Conservation (phyloP, 2,113 vertebrate genomes). For the Caranx melampygus region DNA sequence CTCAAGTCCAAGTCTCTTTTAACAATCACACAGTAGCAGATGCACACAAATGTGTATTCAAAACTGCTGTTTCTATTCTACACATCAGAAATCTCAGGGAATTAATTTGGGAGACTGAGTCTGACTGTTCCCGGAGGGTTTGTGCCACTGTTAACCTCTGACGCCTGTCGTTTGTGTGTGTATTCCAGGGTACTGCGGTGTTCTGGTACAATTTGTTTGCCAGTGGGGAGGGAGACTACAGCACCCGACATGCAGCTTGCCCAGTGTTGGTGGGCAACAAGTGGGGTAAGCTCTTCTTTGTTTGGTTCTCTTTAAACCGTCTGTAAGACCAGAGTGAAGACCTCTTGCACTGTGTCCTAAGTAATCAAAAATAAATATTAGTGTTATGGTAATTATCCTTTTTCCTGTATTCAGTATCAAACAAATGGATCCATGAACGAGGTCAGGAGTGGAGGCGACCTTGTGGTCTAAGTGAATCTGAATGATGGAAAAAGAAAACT, state of each 20-base stretch:
- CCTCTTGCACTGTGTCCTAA: no score
- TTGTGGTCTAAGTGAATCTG: conserved; percentile 89
- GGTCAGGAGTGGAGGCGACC: conserved; percentile 97
- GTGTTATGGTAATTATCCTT: no score
- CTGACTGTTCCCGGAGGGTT: background rate
- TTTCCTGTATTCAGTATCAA: conserved; percentile 88
- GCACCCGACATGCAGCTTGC: conserved; percentile 78
- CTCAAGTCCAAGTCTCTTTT: background rate
- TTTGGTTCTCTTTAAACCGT: background rate
- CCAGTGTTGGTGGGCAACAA: conserved; percentile 80
- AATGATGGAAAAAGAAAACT: conserved; percentile 80
- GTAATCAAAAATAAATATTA: no score
- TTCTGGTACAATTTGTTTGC: conserved; percentile 81
- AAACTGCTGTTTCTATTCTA: background rate
- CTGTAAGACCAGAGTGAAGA: background rate
- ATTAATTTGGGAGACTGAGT: background rate
- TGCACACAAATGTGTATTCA: background rate
- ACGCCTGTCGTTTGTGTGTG: background rate
- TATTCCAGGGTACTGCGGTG: conserved; percentile 70
- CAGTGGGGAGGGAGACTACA: conserved; percentile 79
- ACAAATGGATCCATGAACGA: conserved; percentile 99
- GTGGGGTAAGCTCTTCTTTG: conserved; percentile 70
- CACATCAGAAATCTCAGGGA: background rate
- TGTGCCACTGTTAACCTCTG: background rate
- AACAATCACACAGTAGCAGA: background rate